Conservation (phyloP, 2,888 invertebrate species). For the Coelinius sp. region DNA sequence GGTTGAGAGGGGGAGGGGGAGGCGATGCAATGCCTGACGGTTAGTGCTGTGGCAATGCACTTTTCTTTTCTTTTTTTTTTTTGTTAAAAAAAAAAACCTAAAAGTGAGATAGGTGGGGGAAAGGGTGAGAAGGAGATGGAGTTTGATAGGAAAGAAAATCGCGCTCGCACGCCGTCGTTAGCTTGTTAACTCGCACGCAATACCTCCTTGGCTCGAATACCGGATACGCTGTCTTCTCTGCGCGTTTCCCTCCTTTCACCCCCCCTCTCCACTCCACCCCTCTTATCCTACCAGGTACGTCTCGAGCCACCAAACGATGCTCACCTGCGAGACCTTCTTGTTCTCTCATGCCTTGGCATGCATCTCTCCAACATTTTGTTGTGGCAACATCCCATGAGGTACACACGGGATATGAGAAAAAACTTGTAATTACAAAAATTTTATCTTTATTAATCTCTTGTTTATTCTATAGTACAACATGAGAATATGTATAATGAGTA, state of each 20-base stretch:
- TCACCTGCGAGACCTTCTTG: conserved; percentile 22
- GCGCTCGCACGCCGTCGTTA: conserved; percentile 70
- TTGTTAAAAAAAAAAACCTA: neutral
- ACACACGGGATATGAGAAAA: neutral
- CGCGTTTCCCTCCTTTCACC: conserved; percentile 47
- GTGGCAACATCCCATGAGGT: conserved; percentile 21
- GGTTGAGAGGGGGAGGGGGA: neutral
- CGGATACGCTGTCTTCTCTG: conserved; percentile 64
- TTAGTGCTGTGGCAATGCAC: conserved; percentile 13
- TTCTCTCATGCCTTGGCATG: conserved; percentile 17
- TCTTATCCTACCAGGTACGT: neutral
- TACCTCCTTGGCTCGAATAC: conserved; percentile 68
- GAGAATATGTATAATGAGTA: conserved; percentile 14
- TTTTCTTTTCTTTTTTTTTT: neutral
- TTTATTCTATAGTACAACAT: conserved; percentile 3
- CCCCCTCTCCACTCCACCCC: conserved; percentile 28
- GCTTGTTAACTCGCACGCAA: conserved; percentile 71
- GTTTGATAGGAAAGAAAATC: conserved; percentile 71
- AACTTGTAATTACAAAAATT: conserved; percentile 20
- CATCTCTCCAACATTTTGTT: conserved; percentile 29
- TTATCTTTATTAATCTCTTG: conserved; percentile 24
- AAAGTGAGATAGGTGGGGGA: conserved; percentile 46
- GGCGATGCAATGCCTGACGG: conserved; percentile 16
- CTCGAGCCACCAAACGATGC: conserved; percentile 4
- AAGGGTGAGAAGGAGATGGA: conserved; percentile 68